Evolutionary conservation across 2,113 vertebrate genomes (phyloP).

Genomic region (Labeo catla): DNA sequence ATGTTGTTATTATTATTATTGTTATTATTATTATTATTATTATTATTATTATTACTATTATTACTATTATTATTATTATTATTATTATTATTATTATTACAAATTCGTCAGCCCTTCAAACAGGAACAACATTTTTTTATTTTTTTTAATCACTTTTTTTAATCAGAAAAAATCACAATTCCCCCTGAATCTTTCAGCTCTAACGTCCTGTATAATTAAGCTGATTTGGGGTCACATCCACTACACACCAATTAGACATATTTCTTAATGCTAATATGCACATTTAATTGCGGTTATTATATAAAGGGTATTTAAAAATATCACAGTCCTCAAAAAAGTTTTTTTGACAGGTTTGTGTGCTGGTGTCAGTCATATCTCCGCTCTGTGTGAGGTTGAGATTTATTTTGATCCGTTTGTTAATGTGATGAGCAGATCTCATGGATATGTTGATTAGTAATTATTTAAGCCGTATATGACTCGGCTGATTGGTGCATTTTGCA

Average conservation of each 20-base stretch:
- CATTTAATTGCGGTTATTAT: not conserved
- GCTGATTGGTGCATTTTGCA: not conserved
- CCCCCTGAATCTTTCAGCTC: not conserved
- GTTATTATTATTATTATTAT: too few species aligned
- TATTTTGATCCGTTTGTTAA: not conserved
- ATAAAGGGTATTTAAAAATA: not conserved
- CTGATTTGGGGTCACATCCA: conserved; percentile 3
- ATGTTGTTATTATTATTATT: too few species aligned
- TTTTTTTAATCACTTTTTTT: not conserved
- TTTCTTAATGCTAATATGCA: not conserved
- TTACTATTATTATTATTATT: too few species aligned
- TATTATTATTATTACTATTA: too few species aligned
- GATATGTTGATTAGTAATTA: not conserved
- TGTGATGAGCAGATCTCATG: not conserved
- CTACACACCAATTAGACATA: not conserved
- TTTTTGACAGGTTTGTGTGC: not conserved
- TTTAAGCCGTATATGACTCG: not conserved
- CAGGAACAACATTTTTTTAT: not conserved
- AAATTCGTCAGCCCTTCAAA: too few species aligned
- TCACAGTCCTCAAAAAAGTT: not conserved
- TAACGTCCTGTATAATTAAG: not conserved
- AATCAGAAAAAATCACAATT: not conserved
- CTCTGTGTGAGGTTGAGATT: not conserved
- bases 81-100: too few species aligned
- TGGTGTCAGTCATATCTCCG: not conserved